Conservation (phyloP, 1,140 invertebrate genomes). For the Zaprionus africanus region DNA sequence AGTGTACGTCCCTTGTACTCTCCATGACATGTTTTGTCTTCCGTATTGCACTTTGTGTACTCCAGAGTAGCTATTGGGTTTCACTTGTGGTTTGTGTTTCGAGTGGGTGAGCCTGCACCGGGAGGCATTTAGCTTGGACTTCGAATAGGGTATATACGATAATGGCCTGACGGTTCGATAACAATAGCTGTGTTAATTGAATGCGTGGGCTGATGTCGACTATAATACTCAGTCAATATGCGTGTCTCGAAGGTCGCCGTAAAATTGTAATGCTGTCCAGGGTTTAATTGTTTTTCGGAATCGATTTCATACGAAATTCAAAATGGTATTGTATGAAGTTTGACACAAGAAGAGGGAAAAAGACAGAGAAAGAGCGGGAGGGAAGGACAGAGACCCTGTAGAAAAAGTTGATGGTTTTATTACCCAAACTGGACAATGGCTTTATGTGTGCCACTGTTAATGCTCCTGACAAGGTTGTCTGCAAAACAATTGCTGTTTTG, state of each 20-base stretch:
- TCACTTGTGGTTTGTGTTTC: conserved; percentile 34
- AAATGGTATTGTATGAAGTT: conserved; percentile 18
- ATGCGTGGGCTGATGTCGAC: conserved; percentile 55
- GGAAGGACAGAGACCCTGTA: not conserved
- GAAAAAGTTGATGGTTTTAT: conserved; percentile 7
- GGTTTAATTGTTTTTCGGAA: conserved; percentile 58
- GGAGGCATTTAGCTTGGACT: not conserved
- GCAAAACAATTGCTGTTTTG: not conserved
- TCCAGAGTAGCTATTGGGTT: conserved; percentile 39
- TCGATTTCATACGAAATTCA: conserved; percentile 58
- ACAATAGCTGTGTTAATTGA: conserved; percentile 74
- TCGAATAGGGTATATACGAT: not conserved
- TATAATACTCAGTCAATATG: not conserved
- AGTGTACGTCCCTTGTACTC: conserved; percentile 1
- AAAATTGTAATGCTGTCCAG: conserved; percentile 58
- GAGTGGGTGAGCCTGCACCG: conserved; percentile 1
- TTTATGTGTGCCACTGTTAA: conserved; percentile 19
- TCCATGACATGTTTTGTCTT: conserved; percentile 29
- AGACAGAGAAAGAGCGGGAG: not conserved
- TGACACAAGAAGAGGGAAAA: not conserved
- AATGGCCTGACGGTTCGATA: conserved; percentile 22
- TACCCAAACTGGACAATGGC: conserved; percentile 5
- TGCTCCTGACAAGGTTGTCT: conserved; percentile 56
- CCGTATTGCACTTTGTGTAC: conserved; percentile 37
- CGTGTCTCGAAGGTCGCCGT: conserved; percentile 49